Base-by-base conservation (phyloP, 2,113 vertebrate genomes). In the Callochromis pleurospilus region DNA sequence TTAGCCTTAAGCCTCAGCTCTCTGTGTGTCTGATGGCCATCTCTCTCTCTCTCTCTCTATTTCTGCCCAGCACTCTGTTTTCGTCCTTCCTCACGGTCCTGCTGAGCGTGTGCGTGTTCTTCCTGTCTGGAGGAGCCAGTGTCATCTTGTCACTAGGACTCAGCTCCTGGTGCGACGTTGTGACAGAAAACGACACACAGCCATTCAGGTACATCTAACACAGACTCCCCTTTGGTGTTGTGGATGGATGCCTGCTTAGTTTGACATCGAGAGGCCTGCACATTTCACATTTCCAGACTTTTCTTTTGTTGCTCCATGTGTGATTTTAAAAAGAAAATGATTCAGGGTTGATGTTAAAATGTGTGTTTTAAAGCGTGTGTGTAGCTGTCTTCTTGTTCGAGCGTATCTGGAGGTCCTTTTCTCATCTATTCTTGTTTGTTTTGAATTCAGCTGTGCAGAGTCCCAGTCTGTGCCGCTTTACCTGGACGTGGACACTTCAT, bases 21-120 rank as follows among this genome's bases (percentile, higher is more conserved):
- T 24, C 10, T 79, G n/a, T 65, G 4, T 79, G 40, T 56, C 33
- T 89, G 17, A 77, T 17, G n/a, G 14, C 15, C 70, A 73, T 42
- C 9, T 36, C 7, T 90, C 4, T 42, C 9, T 36, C 7, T 90
- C 4, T 55, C 58, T 88, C 3, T 55, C 14, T 6, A 24, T 93
- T 80, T 87, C 62, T 89, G 10, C 82, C 53, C 89, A 97, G 97
- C 93, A 97, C 96, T 14, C 92, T 97, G 82, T 96, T 97, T 79
- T 96, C 96, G 0, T 95, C 97, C 62, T 97, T 97, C 90, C 95
- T 97, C 83, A 96, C 96, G 0, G 95, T 96, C 77, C 88, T 97
- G 84, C 89, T 97, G 85, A 97, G 97, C 24, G 92, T 95, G 82
- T 96, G 96, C 36, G 87, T 97, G 56, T 85, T 97, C 55, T 96